Evolutionary conservation across 2,888 invertebrate genomes (phyloP).

Genomic region (Aleiodes leptofemur): DNA sequence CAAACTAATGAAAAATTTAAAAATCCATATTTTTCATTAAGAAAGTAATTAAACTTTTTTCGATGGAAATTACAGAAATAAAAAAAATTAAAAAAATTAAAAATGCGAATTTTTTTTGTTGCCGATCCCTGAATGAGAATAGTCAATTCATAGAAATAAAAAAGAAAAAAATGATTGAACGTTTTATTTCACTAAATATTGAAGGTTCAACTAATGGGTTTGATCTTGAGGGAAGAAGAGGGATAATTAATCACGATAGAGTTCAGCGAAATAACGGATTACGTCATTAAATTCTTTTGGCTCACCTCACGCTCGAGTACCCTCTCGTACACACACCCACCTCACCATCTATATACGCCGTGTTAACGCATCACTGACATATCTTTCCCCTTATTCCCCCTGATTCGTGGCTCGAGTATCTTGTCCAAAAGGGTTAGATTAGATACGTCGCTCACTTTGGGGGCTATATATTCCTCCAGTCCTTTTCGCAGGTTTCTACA

Average conservation of each 20-base stretch:
- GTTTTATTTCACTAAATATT: no score
- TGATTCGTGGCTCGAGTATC: conserved; percentile 62
- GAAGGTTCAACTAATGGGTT: no score
- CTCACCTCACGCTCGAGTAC: conserved; percentile 46
- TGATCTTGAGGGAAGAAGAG: background rate
- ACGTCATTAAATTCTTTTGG: conserved; percentile 49
- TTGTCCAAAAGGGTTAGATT: conserved; percentile 74
- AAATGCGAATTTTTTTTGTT: no score
- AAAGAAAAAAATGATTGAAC: no score
- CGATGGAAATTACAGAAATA: no score
- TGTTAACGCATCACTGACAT: conserved; percentile 24
- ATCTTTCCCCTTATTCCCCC: background rate
- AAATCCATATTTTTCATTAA: no score
- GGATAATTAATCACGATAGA: conserved; percentile 60
- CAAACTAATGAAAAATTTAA: no score
- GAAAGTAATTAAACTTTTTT: no score
- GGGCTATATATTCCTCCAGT: conserved; percentile 69
- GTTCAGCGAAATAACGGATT: conserved; percentile 56
- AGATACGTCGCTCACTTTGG: conserved; percentile 70
- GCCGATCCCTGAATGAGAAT: no score
- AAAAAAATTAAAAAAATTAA: no score
- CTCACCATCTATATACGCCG: conserved; percentile 26
- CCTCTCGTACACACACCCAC: conserved; percentile 33
- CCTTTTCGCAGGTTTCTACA: conserved; percentile 61
- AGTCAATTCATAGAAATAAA: no score